These are phyloP conservation scores for Fopius arisanus DNA, from an alignment of 1,140 invertebrate genomes.

Conservation along the genomic window DNA sequence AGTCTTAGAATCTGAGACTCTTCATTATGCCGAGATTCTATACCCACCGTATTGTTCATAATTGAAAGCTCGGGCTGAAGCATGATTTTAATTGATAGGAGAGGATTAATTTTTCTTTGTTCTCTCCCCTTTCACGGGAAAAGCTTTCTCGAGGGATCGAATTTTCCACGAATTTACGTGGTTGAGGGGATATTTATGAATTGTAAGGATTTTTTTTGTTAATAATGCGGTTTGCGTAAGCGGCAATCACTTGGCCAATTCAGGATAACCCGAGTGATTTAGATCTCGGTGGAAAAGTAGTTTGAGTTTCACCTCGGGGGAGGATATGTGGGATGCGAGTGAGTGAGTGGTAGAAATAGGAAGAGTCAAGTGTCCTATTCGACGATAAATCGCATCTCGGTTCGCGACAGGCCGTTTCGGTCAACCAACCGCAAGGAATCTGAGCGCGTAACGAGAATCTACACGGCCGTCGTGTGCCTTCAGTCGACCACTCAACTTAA, in stretches of 20 bases:
- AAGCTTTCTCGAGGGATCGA: no score
- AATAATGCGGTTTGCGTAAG: neutral
- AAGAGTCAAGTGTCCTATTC: conserved; percentile 3
- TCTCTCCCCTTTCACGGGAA: no score
- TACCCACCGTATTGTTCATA: neutral
- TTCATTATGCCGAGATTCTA: neutral
- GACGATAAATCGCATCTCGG: conserved; percentile 7
- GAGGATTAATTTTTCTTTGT: no score
- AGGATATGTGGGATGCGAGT: neutral
- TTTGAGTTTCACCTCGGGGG: neutral
- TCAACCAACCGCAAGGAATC: conserved; percentile 12
- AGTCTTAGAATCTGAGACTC: neutral
- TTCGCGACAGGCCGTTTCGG: conserved; percentile 5
- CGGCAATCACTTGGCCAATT: neutral
- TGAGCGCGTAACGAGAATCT: conserved; percentile 8
- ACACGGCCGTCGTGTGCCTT: neutral
- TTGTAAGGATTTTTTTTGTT: no score
- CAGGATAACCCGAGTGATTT: neutral
- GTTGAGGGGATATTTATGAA: no score
- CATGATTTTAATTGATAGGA: neutral
- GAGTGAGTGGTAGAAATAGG: conserved; percentile 6
- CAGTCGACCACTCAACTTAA: neutral
- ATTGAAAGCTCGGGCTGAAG: neutral
- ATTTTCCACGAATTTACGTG: no score
- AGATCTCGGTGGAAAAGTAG: neutral